Base-by-base conservation (phyloP, 2,888 invertebrate species). In the Drosophila differens region DNA sequence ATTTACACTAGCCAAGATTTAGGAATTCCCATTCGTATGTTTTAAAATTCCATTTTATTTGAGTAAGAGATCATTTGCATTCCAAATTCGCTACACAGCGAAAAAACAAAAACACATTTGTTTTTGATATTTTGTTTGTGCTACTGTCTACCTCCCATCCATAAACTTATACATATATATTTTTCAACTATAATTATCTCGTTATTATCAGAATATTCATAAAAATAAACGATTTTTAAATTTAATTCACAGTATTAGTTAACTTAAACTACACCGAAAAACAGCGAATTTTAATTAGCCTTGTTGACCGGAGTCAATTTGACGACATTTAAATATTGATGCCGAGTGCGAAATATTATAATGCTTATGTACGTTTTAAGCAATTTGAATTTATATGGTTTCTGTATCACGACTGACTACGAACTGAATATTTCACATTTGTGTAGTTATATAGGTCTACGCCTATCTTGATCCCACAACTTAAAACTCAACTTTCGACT, bases 1-100 rank as follows among this genome's bases (percentile, higher is more conserved):
- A 60, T 25, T 14, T 30, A 16, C 39, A 35, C 22, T 28, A 49
- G 28, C 19, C 35, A 25, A 35, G 3, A 65, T 47, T 63, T 61
- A 75, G 81, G 78, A 81, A 81, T 80, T 78, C 80, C 81, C 80
- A 64, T 30, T 63, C 16, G 66, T 12, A 39, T 74, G 49, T 47
- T 68, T 30, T 25, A 57, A 32, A 74, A 39, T 71, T 69, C 39
- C 54, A 64, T 39, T 74, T 77, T 53, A 39, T 73, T 73, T 60
- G 33, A 51, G 51, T 58, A 37, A 32, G 19, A 39, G 4, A 14
- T 60, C 69, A 80, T 80, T 80, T 72, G 71, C 77, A 80, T 74
- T n/a, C 9, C 33, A 60, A 70, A 63, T 77, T 66, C 14, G 57
- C 30, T 51, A 51, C 44, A 66, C 70, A 65, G 39, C 68, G 66